Evolutionary conservation across 2,888 invertebrate species (phyloP).

Genomic region (Digitonthophagus gazella): DNA sequence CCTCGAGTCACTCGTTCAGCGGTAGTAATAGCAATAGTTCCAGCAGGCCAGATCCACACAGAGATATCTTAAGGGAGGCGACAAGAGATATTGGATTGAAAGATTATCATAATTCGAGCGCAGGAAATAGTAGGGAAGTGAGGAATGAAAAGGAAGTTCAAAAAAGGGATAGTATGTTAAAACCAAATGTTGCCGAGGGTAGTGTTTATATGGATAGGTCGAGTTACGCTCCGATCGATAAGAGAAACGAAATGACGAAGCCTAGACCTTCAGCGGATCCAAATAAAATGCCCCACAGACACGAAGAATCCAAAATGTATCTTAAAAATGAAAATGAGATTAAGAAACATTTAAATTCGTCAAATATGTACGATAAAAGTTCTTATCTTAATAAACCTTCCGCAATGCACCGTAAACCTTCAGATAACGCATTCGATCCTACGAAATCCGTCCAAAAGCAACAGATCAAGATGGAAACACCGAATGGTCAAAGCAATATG

Average conservation of each 20-base stretch:
- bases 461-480: slow-evolving; percentile 26
- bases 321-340: slow-evolving; percentile 41
- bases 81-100: slow-evolving; percentile 37
- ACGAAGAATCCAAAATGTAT: slow-evolving; percentile 39
- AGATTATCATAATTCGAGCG: slow-evolving; percentile 25
- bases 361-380: slow-evolving; percentile 39
- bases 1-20: slow-evolving; percentile 27
- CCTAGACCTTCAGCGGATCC: slow-evolving; percentile 37
- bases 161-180: slow-evolving; percentile 42
- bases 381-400: slow-evolving; percentile 44
- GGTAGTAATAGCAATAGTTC: background rate
- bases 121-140: slow-evolving; percentile 14
- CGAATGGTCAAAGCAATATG: slow-evolving; percentile 23
- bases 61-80: slow-evolving; percentile 46
- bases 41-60: slow-evolving; percentile 39
- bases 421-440: slow-evolving; percentile 38
- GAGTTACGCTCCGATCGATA: slow-evolving; percentile 31
- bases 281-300: slow-evolving; percentile 37
- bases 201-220: slow-evolving; percentile 23
- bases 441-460: slow-evolving; percentile 48
- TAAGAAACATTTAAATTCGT: slow-evolving; percentile 41
- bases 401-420: slow-evolving; percentile 44
- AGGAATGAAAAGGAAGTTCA: slow-evolving; percentile 25
- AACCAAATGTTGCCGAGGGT: slow-evolving; percentile 35
- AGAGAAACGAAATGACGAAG: slow-evolving; percentile 33